phyloP scores from a whole-genome alignment of 2,888 invertebrate genomes.

The Caenorhabditis japonica region DNA sequence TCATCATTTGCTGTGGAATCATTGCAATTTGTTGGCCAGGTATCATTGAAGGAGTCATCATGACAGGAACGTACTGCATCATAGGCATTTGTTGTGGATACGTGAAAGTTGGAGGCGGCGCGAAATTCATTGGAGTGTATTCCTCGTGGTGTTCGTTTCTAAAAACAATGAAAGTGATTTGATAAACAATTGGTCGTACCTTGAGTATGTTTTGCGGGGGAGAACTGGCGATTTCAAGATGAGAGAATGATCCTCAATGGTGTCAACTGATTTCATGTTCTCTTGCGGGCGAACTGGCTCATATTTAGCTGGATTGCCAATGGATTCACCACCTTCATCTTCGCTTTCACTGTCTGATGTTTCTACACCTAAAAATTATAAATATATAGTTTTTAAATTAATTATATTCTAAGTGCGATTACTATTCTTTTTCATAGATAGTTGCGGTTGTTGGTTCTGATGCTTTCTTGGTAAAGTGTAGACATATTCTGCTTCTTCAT shows the following conservation, averaged over 20 bases:
- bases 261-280: constrained; percentile 32
- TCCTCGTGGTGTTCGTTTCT: constrained; percentile 46
- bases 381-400: neutral
- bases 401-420: neutral
- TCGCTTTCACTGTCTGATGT: constrained; percentile 35
- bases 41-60: constrained; percentile 58
- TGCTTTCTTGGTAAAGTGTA: constrained; percentile 42
- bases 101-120: constrained; percentile 54
- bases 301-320: constrained; percentile 32
- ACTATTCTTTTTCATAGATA: constrained; percentile 15
- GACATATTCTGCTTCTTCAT: constrained; percentile 39
- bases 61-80: constrained; percentile 63
- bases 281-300: constrained; percentile 27
- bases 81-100: constrained; percentile 56
- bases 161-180: constrained; percentile 1
- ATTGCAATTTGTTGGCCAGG: constrained; percentile 55
- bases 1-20: constrained; percentile 56
- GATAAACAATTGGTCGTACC: constrained; percentile 3
- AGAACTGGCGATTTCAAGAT: constrained; percentile 44
- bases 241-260: constrained; percentile 38
- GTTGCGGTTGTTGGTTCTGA: constrained; percentile 25
- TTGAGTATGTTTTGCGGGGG: constrained; percentile 50
- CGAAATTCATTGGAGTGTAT: constrained; percentile 53
- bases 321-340: constrained; percentile 3
- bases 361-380: constrained; percentile 15